Evolutionary conservation across 2,888 invertebrate genomes (phyloP), one percentile per base, ranked within the genome.

Genomic region (Hypomecis punctinalis): DNA sequence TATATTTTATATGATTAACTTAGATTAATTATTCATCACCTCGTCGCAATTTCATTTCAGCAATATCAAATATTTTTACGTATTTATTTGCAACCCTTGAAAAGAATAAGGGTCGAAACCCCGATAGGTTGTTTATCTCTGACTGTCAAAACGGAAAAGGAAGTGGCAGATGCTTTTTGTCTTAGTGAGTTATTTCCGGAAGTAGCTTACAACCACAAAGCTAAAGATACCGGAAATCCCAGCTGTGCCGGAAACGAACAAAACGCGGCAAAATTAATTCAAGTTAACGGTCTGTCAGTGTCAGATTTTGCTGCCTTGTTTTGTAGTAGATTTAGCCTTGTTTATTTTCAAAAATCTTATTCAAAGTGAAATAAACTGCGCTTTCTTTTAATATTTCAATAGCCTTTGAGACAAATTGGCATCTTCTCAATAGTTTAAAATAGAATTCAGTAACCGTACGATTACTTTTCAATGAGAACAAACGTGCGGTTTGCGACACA

Each of bases 371-470:
- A 36, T 7, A 49, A 10, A 37, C 23, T 40, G 35, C 40, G 23
- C 13, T 33, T 23, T 52, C 6, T 36, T 55, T 8, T 13, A 36
- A 43, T 51, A 36, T 63, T 35, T 9, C 49, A 43, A 46, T 51
- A 59, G 74, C 74, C 74, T 71, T 71, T 71, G 66, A 64, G 71
- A 71, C 68, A 67, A 69, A 76, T 88, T 89, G 89, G 89, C 89
- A 87, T 76, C 73, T 73, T 75, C 79, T 85, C 89, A 89, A 88
- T 80, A 65, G 76, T 82, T 79, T 85, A 88, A 82, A 82, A 81
- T 88, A 88, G 86, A 88, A 80, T 23, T 72, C 43, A 52, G 60
- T 60, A 42, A 58, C 57, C 13, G 45, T 23, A 6, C 53, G 49
- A 75, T 76, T 73, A 71, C 71, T 75, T 73, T 66, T 59, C 54